A percentile compares a stretch with the other conserved stretches of the same genome.
Evolutionary conservation across 1,140 invertebrate genomes (phyloP).

Genomic region (Plutomurus gul): DNA sequence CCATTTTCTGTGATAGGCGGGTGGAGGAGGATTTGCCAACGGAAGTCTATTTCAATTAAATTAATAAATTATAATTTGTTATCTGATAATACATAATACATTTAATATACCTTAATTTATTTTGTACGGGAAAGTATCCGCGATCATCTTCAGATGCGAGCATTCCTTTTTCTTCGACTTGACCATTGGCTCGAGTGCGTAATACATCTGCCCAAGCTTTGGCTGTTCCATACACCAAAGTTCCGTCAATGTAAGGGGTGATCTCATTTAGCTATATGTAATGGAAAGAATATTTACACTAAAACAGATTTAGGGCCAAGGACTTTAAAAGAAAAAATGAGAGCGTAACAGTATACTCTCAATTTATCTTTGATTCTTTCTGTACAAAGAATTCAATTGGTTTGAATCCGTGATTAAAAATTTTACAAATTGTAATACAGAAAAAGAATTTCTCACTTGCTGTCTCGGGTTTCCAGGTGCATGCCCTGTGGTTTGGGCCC

Average conservation of each 20-base stretch:
- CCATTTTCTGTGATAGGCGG: constrained; percentile 56
- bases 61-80: no score
- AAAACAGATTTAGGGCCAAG: no score
- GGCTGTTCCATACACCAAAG: constrained; percentile 66
- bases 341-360: no score
- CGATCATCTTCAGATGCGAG: constrained; percentile 58
- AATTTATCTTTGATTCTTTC: no score
- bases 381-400: no score
- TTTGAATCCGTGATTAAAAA: no score
- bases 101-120: no score
- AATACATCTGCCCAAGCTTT: constrained; percentile 66
- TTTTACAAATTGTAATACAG: no score
- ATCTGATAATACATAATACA: no score
- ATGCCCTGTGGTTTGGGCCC: constrained; percentile 61
- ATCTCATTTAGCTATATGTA: constrained; percentile 65
- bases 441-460: constrained; percentile 57
- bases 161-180: constrained; percentile 58
- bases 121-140: constrained; percentile 62
- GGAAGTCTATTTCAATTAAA: no score
- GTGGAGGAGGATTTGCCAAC: constrained; percentile 66
- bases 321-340: no score
- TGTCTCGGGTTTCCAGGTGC: constrained; percentile 65
- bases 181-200: constrained; percentile 59
- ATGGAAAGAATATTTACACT: not conserved
- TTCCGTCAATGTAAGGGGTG: constrained; percentile 66